Evolutionary conservation across 2,888 invertebrate species (phyloP), one percentile per base, ranked within the genome.

Genomic region (Dolichomitus sp.): DNA sequence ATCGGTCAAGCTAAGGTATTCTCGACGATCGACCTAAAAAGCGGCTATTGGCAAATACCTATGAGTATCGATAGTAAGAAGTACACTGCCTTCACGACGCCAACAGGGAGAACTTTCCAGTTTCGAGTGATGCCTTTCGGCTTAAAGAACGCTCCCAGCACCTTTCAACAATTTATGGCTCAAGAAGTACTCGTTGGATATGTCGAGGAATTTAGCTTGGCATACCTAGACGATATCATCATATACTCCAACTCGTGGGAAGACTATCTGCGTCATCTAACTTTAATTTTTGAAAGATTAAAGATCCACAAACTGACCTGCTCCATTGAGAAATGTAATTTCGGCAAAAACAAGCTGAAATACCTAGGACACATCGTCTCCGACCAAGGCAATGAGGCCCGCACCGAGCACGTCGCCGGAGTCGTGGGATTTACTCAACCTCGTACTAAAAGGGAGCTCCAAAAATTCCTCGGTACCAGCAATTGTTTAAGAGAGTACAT

Each of bases 31-130:
- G 91, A 92, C 19, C 72, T 91, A 6, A 86, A 87, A 33, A 85
- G 86, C 61, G 89, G 90, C 3, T 92, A 90, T 54, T 91, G 91
- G 90, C 90, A 91, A 48, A 77, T 91, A 1, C 88, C 88, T 1
- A 80, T 91, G 83, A 84, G 83, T 4, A 73, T 66, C 4, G 54
- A 76, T 5, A 81, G 86, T 0, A 86, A 81, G 12, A 80, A 73
- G 52, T 79, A 85, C 6, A 90, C 91, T 0, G 90, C 89, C 0
- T 91, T 90, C 63, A 37, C 85, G 6, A 87, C 90, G 0, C 89
- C 90, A 0, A 84, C 87, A 45, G 88, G 89, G 1, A 87, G 88
- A 0, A 84, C 83, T 2, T 91, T 86, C 70, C 87, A 89, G 37
- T 92, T 89, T 42, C 69, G 78, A 5, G 88, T 90, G 0, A 90